Percentiles rank a stretch among this genome's conserved stretches.
These are phyloP conservation scores for Acestrorhynchus altus DNA, from an alignment of 2,797 vertebrate species.

Conservation along the genomic window DNA sequence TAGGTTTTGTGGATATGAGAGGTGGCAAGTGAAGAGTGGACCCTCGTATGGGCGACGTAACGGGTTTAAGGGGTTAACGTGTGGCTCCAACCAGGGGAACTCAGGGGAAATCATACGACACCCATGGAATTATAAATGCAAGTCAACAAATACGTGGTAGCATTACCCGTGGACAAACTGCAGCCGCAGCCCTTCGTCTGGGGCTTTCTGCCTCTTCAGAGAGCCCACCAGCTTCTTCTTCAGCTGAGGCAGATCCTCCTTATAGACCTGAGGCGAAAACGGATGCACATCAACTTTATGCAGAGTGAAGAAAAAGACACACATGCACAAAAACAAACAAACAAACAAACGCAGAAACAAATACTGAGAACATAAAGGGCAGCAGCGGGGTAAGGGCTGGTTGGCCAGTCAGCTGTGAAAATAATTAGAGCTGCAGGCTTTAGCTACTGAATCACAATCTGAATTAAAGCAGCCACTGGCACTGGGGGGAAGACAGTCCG, in stretches of 20 bases:
- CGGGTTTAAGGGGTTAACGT: neutral
- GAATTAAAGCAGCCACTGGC: conserved; percentile 25
- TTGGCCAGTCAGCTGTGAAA: conserved; percentile 53
- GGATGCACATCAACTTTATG: neutral
- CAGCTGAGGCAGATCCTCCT: conserved; percentile 97
- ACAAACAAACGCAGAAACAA: conserved; percentile 13
- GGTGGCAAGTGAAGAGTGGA: neutral
- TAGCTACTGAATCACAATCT: conserved; percentile 31
- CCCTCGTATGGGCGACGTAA: neutral
- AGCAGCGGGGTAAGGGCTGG: conserved; percentile 13
- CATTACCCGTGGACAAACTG: conserved; percentile 93
- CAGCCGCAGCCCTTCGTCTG: conserved; percentile 89
- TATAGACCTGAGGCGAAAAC: conserved; percentile 86
- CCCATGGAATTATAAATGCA: neutral
- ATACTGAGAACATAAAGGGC: conserved; percentile 20
- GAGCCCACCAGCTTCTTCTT: conserved; percentile 89
- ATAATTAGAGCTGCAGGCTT: conserved; percentile 43
- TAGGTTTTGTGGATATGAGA: too few relatives aligned
- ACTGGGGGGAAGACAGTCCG: neutral
- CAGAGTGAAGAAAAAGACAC: neutral
- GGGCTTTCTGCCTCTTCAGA: conserved; percentile 89
- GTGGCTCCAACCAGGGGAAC: neutral
- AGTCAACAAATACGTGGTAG: neutral
- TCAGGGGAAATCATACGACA: too few relatives aligned
- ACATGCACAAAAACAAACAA: conserved; percentile 7